Evolutionary conservation across 2,113 vertebrate genomes (phyloP), one percentile per base, ranked within the genome.

Genomic region (Thoracochromis brauschi): DNA sequence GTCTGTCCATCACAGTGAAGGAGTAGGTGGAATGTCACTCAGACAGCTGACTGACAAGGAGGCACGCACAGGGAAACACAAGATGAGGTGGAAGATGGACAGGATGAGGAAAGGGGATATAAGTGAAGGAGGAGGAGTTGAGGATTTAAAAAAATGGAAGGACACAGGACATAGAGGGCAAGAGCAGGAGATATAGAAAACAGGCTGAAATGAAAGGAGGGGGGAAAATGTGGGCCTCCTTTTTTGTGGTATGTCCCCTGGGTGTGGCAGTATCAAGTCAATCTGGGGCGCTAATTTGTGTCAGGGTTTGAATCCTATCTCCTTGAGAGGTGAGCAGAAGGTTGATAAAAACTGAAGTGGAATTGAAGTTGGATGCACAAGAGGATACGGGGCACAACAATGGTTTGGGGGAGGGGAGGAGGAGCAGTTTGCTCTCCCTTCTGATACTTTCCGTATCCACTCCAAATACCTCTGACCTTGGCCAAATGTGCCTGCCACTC

Each of bases 321-420:
- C 96, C 97, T 96, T 96, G 96, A 97, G 94, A 97, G 97, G 97
- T 94, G 96, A 97, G 97, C 93, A 96, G 97, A 97, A 97, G 96
- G 97, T 97, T 98, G 98, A 98, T 98, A 97, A 98, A 96, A 98
- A 99, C 97, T 98, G 97, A 98, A 99, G 97, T 98, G 98, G 97
- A 98, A 98, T 99, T 98, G 97, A 98, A 98, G 97, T 98, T 96
- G 96, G 97, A 97, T 96, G 97, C 97, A 97, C 97, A 87, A 94
- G 97, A 98, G 97, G 96, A 97, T 96, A 96, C 90, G 84, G 88
- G 83, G 31, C 84, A 96, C 96, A 96, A 97, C 95, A 96, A 97
- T 96, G 57, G 93, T 92, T 92, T 94, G 82, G 55, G 93, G 95
- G 92, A 90, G 95, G 73, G 75, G 38, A 38, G 80, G 82, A n/a